Evolutionary conservation across 2,888 invertebrate genomes (phyloP), one percentile per base, ranked within the genome.

Genomic region (Heteropelma amictum): DNA sequence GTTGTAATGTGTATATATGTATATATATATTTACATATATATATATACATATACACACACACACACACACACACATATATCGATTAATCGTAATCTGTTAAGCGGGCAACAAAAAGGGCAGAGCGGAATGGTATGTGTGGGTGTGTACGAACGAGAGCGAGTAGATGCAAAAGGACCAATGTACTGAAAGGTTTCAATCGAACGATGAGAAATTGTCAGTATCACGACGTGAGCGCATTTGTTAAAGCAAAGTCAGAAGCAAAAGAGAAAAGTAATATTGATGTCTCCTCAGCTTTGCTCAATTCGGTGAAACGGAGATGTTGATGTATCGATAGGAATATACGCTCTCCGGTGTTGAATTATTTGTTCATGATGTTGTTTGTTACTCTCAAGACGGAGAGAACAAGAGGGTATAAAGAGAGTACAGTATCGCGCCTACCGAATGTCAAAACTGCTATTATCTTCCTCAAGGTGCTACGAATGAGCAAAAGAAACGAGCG

Each of bases 1-100:
- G 86, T 85, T 88, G 88, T 88, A 88, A 88, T 87, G 87, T 86
- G 87, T 87, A 76, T 76, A 61, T 53, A 60, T 60, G 88, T 86
- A 87, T 51, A 33, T 40, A 23, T 23, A 58, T 58, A 58, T 53
- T 17, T 19, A 35, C 12, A 26, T 33, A 45, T 45, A 61, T 42
- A 60, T 30, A 12, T 47, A 33, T 45, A 33, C 47, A 51, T 64
- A 53, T 51, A 47, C 47, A 45, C 42, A 26, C 23, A 45, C 30
- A 61, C 33, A 60, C 19, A 12, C 33, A 33, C 33, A 33, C 47
- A 51, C 53, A 53, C 40, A 47, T 56, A 45, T 45, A 67, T 56
- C 47, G 67, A 67, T 56, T 67, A 85, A 83, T 82, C 78, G 77
- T 86, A 86, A 81, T 64, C 76, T 67, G 49, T 83, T 84, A 84